phyloP scores from a whole-genome alignment of 2,888 invertebrate genomes.

The Lithosia quadra region DNA sequence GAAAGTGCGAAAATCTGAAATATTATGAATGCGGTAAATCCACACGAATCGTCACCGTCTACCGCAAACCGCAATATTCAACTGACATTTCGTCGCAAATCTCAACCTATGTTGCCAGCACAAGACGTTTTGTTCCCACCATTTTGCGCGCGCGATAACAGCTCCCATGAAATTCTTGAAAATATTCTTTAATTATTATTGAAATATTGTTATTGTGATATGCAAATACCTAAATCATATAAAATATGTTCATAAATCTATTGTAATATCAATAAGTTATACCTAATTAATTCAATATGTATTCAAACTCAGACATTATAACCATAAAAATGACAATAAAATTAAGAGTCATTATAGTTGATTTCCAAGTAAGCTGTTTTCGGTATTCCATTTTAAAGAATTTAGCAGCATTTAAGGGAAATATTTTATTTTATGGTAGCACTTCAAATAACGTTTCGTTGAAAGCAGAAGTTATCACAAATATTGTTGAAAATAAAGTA shows the following conservation, averaged over 20 bases:
- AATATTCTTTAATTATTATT: no score
- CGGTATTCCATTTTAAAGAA: background rate
- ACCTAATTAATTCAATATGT: background rate
- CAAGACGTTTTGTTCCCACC: background rate
- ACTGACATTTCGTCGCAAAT: constrained; percentile 65
- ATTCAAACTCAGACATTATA: background rate
- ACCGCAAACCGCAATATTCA: constrained; percentile 73
- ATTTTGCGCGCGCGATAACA: background rate
- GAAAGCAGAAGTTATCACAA: background rate
- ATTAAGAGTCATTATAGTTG: background rate
- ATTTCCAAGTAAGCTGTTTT: background rate
- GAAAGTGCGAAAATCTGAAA: constrained; percentile 71
- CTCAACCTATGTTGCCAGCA: constrained; percentile 48
- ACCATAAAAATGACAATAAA: background rate
- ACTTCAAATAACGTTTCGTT: background rate
- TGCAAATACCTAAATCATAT: background rate
- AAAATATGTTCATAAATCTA: background rate
- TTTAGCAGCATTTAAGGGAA: background rate
- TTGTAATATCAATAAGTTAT: background rate
- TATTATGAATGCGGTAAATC: constrained; percentile 59
- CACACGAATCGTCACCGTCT: constrained; percentile 55
- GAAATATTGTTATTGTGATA: no score
- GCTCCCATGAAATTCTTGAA: background rate
- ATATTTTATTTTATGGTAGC: background rate
- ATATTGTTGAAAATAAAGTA: background rate